Base-by-base conservation (phyloP, 2,113 vertebrate species). In the Tachuris rubrigastra region DNA sequence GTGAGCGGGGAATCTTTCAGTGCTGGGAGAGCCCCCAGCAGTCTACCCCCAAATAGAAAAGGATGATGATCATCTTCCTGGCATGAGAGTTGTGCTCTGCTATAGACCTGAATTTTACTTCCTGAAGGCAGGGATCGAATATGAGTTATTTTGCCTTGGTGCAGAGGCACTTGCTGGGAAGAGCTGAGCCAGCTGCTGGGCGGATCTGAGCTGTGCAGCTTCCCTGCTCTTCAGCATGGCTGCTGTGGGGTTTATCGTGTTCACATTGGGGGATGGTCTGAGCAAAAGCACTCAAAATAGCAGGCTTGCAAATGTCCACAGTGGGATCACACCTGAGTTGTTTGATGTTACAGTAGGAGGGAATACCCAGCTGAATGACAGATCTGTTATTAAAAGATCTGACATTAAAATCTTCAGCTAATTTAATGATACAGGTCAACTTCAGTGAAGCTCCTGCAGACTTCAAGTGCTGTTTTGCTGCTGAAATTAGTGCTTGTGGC, bases 171-270 rank as follows among this genome's bases (percentile, higher is more conserved):
- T 77, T 44, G 27, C 47, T 73, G 59, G 49, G 65, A 23, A 65
- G 59, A 82, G 14, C 35, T 20, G 33, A 65, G 71, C 24, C 33
- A 65, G 49, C 7, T 3, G 2, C 56, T 46, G 46, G 18, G 5
- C 25, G 31, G 23, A 25, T 55, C 39, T 0, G 6, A 68, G 63
- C 49, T 47, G 9, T 39, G 37, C 59, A 44, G 53, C 30, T 66
- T 66, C 24, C 65, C 60, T 39, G 49, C 2, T 1, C 22, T 56
- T 77, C 31, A 16, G 28, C 30, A 3, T 4, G 31, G 6, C 11
- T 56, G 28, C 52, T 49, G 14, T 1, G 2, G 9, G 18, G 33
- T 63, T 59, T 55, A 4, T 33, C 0, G 0, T 7, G 0, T 46
- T 20, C 42, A 8, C 16, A 1, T 24, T 27, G 53, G 2, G 10